Evolutionary conservation across 2,797 vertebrate genomes (phyloP), one percentile per base, ranked within the genome.

Genomic region (Muraenolepis orangiensis): DNA sequence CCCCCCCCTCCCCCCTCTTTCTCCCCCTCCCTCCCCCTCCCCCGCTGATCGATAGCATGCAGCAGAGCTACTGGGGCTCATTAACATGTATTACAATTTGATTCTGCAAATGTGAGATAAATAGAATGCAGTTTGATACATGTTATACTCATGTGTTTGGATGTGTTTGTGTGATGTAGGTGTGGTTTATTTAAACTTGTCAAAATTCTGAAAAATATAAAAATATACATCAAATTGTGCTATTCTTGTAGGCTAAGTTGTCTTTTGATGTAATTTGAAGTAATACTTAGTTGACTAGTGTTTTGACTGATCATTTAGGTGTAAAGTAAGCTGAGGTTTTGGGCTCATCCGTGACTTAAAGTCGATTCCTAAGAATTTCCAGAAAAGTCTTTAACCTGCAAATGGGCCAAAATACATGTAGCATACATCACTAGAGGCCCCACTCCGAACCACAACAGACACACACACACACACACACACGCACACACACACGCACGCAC

Each of bases 311-410:
- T 91, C 94, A 90, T 90, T 90, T 87, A 81, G 93, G 90, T 93
- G 94, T 92, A 94, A 94, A 95, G 93, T 90, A 93, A 86, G 74
- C 78, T 77, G 77, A 87, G 89, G 29, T 89, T 93, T 95, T 94
- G 91, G 93, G 93, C 92, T 32, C 93, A 94, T 94, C 91, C 79
- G 84, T 88, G 87, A 89, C 89, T 93, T 93, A 89, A 92, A 90
- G 79, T 86, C 84, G 87, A 94, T 93, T 95, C 88, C 90, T 92
- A 78, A 75, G 83, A 93, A 91, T 82, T 85, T 92, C 90, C 91
- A 88, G 88, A 93, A 91, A 73, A 83, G 85, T 87, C 90, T 94
- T 94, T 95, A 96, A 93, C 83, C 31, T 91, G 92, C 78, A 73
- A 90, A 92, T 87, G 92, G 90, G 86, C 85, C 83, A 85, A 91